phyloP scores from a whole-genome alignment of 1,140 invertebrate genomes.

The Drosophila watanabei region DNA sequence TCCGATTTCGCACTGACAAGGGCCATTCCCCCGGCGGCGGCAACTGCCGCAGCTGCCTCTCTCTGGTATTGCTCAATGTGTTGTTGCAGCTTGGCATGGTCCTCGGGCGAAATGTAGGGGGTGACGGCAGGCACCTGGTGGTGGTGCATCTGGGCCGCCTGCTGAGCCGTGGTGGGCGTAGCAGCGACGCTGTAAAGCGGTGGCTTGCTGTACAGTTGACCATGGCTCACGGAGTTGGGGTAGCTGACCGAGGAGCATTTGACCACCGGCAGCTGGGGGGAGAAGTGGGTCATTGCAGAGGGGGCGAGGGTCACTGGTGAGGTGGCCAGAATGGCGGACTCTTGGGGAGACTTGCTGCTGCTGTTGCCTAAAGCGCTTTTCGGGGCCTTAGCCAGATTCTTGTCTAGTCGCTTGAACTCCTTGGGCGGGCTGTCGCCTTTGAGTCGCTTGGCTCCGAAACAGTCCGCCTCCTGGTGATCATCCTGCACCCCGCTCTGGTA shows the following conservation, averaged over 20 bases:
- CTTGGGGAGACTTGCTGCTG: constrained; percentile 59
- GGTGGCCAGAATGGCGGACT: constrained; percentile 63
- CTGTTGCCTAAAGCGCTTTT: constrained; percentile 29
- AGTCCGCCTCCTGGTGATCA: constrained; percentile 57
- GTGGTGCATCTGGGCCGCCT: constrained; percentile 55
- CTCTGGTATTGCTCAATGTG: constrained; percentile 82
- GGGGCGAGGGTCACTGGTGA: constrained; percentile 59
- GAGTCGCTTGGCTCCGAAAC: constrained; percentile 58
- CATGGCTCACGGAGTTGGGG: constrained; percentile 22
- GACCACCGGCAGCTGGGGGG: constrained; percentile 66
- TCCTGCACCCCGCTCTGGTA: constrained; percentile 70
- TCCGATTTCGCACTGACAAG: constrained; percentile 73
- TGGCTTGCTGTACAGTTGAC: constrained; percentile 58
- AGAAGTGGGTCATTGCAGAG: constrained; percentile 64
- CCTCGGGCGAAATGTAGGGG: constrained; percentile 74
- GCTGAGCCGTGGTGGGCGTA: constrained; percentile 65
- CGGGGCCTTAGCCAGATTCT: constrained; percentile 70
- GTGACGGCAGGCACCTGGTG: constrained; percentile 18
- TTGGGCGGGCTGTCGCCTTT: constrained; percentile 63
- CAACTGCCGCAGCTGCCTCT: constrained; percentile 62
- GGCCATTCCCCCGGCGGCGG: constrained; percentile 42
- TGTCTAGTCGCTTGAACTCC: constrained; percentile 79
- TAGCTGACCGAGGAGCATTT: constrained; percentile 67
- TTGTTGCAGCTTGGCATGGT: constrained; percentile 78
- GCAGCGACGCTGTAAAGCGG: constrained; percentile 60